Evolutionary conservation across 1,140 invertebrate species (phyloP), one percentile per base, ranked within the genome.

Genomic region (Coelopa frigida): DNA sequence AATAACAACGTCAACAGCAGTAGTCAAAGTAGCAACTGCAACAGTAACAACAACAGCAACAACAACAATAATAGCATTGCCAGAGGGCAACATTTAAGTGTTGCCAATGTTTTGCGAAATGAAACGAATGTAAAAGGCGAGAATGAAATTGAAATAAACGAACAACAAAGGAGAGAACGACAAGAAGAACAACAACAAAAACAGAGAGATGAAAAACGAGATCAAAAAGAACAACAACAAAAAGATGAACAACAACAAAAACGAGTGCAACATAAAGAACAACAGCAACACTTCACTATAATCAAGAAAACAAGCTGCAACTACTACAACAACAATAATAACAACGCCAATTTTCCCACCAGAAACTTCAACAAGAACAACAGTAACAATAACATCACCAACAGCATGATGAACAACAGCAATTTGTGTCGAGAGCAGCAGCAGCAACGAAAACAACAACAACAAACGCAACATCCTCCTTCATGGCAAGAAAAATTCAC

Each of bases 161-260:
- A 43, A 31, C 41, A 43, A 43, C n/a, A n/a, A n/a, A n/a, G n/a
- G n/a, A 17, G 12, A 31, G n/a, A 43, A 43, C 24, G 38, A 15
- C 20, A 26, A 24, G 22, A 17, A 24, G 36, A 15, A 41, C 18
- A 12, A 8, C 21, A 32, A 33, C 29, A 18, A 42, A 14, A 45
- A 45, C 36, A 39, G 36, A 40, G 31, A 31, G 31, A 15, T 23
- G 20, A 18, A 41, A 36, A 42, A 32, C 15, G 11, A 40, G 22
- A 48, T 22, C 24, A n/a, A 20, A 39, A 43, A 48, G 21, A 27
- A 36, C 39, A 48, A 24, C 38, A 21, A 40, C 37, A 33, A 33
- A 26, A 22, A 40, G 26, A 17, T 32, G 27, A 40, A 29, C 35
- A 26, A 27, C 15, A 35, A 35, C 46, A 42, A 39, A 14, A 21